Conservation (phyloP, 2,113 vertebrate species). For the Thunnus thynnus region DNA sequence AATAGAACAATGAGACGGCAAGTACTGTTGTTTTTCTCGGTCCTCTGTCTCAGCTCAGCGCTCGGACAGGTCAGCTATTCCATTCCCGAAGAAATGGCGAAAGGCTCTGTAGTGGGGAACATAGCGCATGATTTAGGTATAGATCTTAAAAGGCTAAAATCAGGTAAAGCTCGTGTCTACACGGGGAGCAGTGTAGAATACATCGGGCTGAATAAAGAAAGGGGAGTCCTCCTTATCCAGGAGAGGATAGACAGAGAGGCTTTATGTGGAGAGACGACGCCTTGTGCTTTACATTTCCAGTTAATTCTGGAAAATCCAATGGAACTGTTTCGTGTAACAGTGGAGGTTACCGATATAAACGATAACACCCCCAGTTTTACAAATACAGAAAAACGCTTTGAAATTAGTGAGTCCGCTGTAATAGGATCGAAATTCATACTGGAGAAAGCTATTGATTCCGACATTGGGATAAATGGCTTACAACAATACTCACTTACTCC, state of each 20-base stretch:
- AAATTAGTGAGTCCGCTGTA: conserved; percentile 52
- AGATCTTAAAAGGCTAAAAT: conserved; percentile 73
- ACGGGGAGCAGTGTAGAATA: conserved; percentile 78
- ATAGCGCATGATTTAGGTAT: conserved; percentile 83
- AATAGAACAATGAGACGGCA: conserved; percentile 72
- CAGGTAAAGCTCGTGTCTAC: conserved; percentile 77
- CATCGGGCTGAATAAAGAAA: conserved; percentile 79
- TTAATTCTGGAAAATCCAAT: conserved; percentile 77
- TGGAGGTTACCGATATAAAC: conserved; percentile 65
- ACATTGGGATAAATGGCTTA: conserved; percentile 54
- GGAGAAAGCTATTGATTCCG: conserved; percentile 55
- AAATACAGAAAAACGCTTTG: conserved; percentile 47
- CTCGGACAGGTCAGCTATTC: conserved; percentile 81
- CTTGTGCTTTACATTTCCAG: conserved; percentile 77
- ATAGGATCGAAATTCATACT: conserved; percentile 59
- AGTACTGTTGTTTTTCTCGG: conserved; percentile 68
- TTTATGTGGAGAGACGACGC: conserved; percentile 79
- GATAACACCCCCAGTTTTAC: conserved; percentile 56
- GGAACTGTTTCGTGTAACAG: conserved; percentile 59
- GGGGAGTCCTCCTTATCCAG: conserved; percentile 71
- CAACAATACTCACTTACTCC: conserved; percentile 23
- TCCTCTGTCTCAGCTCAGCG: conserved; percentile 22
- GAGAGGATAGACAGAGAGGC: conserved; percentile 84
- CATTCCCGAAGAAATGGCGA: conserved; percentile 83
- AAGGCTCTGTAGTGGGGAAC: conserved; percentile 82